Base-by-base conservation (phyloP, 2,113 vertebrate genomes). In the Podarcis raffonei region DNA sequence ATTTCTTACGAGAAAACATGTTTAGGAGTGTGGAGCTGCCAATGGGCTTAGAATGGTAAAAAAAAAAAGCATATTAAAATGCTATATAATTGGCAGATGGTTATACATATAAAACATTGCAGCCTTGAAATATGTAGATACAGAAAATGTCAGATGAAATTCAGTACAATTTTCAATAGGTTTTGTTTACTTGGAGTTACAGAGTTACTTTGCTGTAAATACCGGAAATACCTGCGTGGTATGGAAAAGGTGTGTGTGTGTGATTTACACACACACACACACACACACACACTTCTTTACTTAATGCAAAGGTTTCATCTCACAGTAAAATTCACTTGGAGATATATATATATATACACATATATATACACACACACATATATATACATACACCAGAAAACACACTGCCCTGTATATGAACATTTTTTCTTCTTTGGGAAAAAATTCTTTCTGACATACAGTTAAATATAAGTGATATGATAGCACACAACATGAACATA, bases 381-480 rank as follows among this genome's bases (percentile, higher is more conserved):
- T 87, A 82, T 39, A 74, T 32, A 20, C 57, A 35, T 35, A 27
- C 71, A 1, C 42, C 87, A 62, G 68, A 90, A 90, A 92, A 20
- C 37, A 37, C 2, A 4, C 79, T 90, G 32, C 9, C 48, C 27
- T 48, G 8, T 57, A 92, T 53, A 5, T 92, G 30, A 93, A 82
- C 81, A 84, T 83, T 83, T 94, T 86, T 89, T 62, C 3, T 62
- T 62, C 83, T 81, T 35, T 88, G 74, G 87, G 92, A 39, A 57
- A 81, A 37, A 72, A 90, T 86, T 89, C 86, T 76, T 91, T 77
- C 85, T 91, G 92, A 94, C 42, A 83, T 89, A 91, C 0, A 78
- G 92, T 90, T 93, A 93, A 94, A 93, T 87, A 88, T 76, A 66
- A 62, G 82, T 30, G 92, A 92, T 93, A 90, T 1, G 89, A 93